Evolutionary conservation across 1,140 invertebrate genomes (phyloP).

Genomic region (Periplaneta americana): DNA sequence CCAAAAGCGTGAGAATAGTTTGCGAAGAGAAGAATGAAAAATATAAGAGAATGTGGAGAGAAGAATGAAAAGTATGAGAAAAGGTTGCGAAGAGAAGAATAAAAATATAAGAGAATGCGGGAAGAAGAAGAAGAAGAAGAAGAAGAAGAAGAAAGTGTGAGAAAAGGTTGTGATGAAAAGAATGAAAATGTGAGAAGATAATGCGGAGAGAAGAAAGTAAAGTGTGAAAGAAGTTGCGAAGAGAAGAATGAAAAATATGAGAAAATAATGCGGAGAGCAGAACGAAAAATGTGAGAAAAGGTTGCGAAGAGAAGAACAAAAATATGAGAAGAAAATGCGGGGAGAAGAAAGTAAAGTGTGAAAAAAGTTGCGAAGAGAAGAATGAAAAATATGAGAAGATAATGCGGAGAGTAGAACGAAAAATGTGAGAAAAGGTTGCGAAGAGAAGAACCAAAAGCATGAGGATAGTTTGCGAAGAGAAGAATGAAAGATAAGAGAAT

Average conservation of each 20-base stretch:
- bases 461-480: neutral
- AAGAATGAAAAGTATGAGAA: neutral
- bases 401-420: neutral
- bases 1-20: neutral
- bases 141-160: neutral
- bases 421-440: neutral
- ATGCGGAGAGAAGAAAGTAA: no score
- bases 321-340: no score
- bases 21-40: neutral
- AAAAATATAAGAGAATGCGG: neutral
- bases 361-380: no score
- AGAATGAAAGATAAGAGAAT: neutral
- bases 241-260: no score
- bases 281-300: no score
- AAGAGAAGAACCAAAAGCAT: neutral
- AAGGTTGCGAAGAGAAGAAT: neutral
- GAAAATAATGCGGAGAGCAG: no score
- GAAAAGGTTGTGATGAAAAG: neutral
- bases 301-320: no score
- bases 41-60: neutral
- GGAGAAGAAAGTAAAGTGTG: no score
- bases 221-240: no score
- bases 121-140: neutral
- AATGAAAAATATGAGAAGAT: neutral
- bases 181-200: no score